A percentile compares a stretch with the other conserved stretches of the same genome.
Conservation (phyloP, 2,797 vertebrate genomes). For the Poecile montanus region DNA sequence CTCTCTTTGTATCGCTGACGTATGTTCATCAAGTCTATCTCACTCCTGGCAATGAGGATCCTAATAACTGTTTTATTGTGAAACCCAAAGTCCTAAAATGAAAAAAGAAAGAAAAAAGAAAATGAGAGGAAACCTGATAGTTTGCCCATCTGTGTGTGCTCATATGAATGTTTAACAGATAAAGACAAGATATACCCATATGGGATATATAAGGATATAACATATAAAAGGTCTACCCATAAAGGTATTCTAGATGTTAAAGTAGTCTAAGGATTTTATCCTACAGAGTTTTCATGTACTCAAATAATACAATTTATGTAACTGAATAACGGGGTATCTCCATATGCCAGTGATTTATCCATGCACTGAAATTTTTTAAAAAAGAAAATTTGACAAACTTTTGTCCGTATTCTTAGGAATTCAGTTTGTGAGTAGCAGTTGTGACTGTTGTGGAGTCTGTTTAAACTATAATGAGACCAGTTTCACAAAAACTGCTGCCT, state of each 20-base stretch:
- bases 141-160: neutral
- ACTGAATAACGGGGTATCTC: neutral
- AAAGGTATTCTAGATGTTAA: neutral
- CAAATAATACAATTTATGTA: neutral
- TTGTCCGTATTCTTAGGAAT: neutral
- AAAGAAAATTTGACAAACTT: neutral
- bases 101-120: neutral
- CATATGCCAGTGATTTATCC: neutral
- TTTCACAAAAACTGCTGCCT: neutral
- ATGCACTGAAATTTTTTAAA: neutral
- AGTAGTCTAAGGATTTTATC: neutral
- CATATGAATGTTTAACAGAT: neutral
- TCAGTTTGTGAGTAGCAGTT: neutral
- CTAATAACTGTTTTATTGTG: conserved; percentile 83
- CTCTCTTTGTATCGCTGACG: conserved; percentile 77
- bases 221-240: rapidly evolving
- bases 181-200: neutral
- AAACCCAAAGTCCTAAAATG: conserved; percentile 79
- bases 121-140: neutral
- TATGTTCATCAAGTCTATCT: conserved; percentile 80
- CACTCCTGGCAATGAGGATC: conserved; percentile 79
- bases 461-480: neutral
- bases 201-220: neutral
- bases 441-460: neutral
- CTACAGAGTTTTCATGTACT: neutral